phyloP scores from a whole-genome alignment of 2,888 invertebrate species.

The Nineta flava region DNA sequence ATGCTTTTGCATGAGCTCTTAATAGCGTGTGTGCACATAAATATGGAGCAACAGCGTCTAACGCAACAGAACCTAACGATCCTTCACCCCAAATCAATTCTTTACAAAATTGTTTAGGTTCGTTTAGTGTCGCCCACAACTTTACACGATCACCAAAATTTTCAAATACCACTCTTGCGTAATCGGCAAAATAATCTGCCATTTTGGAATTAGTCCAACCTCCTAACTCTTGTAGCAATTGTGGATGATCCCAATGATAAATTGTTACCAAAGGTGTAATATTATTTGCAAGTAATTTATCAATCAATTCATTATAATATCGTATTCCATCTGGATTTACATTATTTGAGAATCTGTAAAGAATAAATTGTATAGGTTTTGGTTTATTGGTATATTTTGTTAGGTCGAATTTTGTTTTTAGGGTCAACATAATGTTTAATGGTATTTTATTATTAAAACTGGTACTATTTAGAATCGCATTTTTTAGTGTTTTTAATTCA shows the following conservation, averaged over 20 bases:
- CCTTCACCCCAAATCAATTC: slow-evolving; percentile 1
- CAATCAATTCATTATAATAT: slow-evolving; percentile 36
- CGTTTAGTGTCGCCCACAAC: slow-evolving; percentile 14
- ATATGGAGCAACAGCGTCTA: slow-evolving; percentile 43
- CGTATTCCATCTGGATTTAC: slow-evolving; percentile 32
- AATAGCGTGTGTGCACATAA: slow-evolving; percentile 45
- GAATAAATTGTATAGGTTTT: too few species aligned
- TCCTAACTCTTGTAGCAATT: slow-evolving; percentile 25
- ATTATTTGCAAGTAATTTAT: slow-evolving; percentile 32
- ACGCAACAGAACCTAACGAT: slow-evolving; percentile 34
- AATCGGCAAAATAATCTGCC: slow-evolving; percentile 35
- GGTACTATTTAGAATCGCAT: too few species aligned
- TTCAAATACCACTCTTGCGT: slow-evolving; percentile 27
- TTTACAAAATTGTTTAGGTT: slow-evolving; percentile 12
- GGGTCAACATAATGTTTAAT: too few species aligned
- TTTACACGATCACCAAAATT: slow-evolving; percentile 14
- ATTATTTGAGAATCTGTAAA: slow-evolving; percentile 12
- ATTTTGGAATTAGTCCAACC: slow-evolving; percentile 34
- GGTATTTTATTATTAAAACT: too few species aligned
- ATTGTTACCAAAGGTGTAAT: slow-evolving; percentile 36
- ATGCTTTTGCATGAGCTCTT: slow-evolving; percentile 49
- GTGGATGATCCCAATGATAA: slow-evolving; percentile 38
- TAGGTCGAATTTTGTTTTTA: too few species aligned
- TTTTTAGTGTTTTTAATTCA: too few species aligned
- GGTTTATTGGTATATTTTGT: too few species aligned